A percentile compares a stretch with the other conserved stretches of the same genome.
Evolutionary conservation across 1,140 invertebrate species (phyloP).

Genomic region (Bombus huntii): DNA sequence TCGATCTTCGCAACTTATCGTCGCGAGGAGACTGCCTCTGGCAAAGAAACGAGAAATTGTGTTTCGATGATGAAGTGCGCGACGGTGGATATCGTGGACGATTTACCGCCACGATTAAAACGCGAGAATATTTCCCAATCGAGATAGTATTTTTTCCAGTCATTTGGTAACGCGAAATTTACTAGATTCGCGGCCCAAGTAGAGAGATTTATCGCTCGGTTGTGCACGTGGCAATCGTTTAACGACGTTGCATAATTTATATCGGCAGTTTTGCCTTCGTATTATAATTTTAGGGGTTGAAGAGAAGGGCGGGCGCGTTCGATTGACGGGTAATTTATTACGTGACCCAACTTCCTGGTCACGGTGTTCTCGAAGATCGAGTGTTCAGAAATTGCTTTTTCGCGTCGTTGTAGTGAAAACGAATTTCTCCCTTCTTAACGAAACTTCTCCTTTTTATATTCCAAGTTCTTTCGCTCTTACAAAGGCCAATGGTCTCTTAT

Average conservation of each 20-base stretch:
- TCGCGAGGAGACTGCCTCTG: not conserved
- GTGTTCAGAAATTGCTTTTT: slow-evolving; percentile 7
- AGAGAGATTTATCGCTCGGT: slow-evolving; percentile 23
- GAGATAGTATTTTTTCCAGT: not conserved
- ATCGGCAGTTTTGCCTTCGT: not conserved
- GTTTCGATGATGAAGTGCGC: slow-evolving; percentile 30
- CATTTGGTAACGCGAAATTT: not conserved
- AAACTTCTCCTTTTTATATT: not conserved
- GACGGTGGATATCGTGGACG: not conserved
- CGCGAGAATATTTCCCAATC: not conserved
- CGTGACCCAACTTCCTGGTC: not conserved
- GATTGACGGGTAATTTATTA: slow-evolving; percentile 40
- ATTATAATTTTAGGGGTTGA: slow-evolving; percentile 38
- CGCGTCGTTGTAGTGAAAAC: not conserved
- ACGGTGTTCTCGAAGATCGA: not conserved
- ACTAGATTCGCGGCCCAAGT: slow-evolving; percentile 4
- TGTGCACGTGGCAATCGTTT: slow-evolving; percentile 10
- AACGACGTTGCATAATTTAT: slow-evolving; percentile 28
- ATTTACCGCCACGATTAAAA: slow-evolving; percentile 15
- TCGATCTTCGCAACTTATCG: not conserved
- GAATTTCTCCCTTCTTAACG: not conserved
- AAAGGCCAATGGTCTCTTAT: too few relatives aligned
- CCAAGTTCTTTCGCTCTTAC: not conserved
- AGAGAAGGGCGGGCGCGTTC: not conserved
- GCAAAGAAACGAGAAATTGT: not conserved